Evolutionary conservation across 2,888 invertebrate species (phyloP).

Genomic region (Ceratothoa steindachneri): DNA sequence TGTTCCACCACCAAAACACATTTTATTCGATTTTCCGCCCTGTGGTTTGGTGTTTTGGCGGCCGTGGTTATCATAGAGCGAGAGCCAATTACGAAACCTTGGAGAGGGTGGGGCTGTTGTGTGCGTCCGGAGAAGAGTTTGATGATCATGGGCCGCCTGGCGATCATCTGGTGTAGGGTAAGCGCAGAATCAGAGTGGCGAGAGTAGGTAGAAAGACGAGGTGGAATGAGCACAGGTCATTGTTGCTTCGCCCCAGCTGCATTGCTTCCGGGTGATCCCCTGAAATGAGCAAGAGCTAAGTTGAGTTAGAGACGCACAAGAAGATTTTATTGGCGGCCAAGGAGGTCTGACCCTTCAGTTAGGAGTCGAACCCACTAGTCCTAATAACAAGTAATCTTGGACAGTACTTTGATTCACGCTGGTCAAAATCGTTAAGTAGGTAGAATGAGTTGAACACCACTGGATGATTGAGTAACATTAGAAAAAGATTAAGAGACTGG

Average conservation of each 20-base stretch:
- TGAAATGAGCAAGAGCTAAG: background rate
- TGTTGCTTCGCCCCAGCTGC: conserved; percentile 30
- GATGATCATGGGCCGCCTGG: background rate
- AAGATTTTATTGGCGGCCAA: no score
- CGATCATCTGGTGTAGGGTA: conserved; percentile 19
- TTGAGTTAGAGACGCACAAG: no score
- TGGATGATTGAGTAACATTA: no score
- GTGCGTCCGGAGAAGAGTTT: background rate
- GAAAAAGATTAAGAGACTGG: no score
- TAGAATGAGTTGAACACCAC: no score
- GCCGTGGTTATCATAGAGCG: no score
- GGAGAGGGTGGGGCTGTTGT: background rate
- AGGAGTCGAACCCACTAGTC: no score
- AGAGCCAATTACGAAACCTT: background rate
- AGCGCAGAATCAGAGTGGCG: conserved; percentile 16
- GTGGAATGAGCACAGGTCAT: conserved; percentile 24
- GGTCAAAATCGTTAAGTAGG: no score
- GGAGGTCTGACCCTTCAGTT: no score
- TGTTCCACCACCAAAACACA: no score
- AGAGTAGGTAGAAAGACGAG: conserved; percentile 18
- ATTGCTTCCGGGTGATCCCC: conserved; percentile 41
- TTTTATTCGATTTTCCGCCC: background rate
- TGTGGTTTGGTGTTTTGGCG: background rate
- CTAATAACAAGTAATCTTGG: no score
- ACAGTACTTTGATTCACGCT: no score